Base-by-base conservation (phyloP, 2,888 invertebrate species). In the Argyresthia goedartella region DNA sequence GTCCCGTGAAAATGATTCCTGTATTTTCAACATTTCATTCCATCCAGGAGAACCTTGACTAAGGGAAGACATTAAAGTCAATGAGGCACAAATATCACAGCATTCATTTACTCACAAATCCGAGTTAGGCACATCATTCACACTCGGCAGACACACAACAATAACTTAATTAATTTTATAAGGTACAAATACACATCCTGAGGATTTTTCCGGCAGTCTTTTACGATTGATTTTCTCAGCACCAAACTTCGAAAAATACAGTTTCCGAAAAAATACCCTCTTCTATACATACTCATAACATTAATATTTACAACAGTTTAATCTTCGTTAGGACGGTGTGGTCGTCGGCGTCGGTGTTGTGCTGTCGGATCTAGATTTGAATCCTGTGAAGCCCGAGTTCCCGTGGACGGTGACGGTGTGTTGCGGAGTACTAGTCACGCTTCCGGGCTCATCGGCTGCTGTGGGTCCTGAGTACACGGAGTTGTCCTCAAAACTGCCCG, bases 41-140 rank as follows among this genome's bases (percentile, higher is more conserved):
- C 25, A 25, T 25, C 25, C 25, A 25, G 25, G 25, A 25, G 25
- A 25, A 4, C 25, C 25, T n/a, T n/a, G n/a, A n/a, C n/a, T 25
- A 25, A 25, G 25, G 25, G 25, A 25, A 25, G 25, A 25, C 25
- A 25, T 25, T 25, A 25, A 25, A 4, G 25, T 25, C 25, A 25
- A 25, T 25, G 25, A 25, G 25, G 11, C 13, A 35, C 49, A 52
- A 58, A 53, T 78, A 82, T 81, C 84, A 82, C 84, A 82, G 61
- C 73, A 76, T 69, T 67, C 76, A 77, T 79, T 81, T 80, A 78
- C 72, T 80, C 68, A 33, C 25, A 25, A 25, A 25, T 46, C 59
- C 53, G 52, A 54, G 51, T 45, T 51, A 42, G 50, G 48, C 43
- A 46, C 55, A 41, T 53, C 51, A 44, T 44, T 56, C 57, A 54